A percentile compares a stretch with the other conserved stretches of the same genome.
Evolutionary conservation across 2,113 vertebrate species (phyloP).

Genomic region (Bambusicola thoracicus): DNA sequence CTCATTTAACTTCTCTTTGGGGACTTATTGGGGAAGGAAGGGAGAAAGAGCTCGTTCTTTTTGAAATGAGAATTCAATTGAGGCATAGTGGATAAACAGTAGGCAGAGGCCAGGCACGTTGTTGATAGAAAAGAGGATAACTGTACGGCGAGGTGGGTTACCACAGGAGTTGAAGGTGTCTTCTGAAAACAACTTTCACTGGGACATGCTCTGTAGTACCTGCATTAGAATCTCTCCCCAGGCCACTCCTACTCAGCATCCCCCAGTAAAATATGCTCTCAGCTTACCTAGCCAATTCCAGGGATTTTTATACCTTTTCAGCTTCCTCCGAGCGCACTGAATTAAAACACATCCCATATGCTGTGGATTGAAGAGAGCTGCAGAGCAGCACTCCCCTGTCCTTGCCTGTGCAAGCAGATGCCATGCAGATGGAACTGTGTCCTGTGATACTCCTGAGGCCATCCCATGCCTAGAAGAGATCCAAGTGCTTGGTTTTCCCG

Average conservation of each 20-base stretch:
- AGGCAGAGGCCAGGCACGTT: not conserved
- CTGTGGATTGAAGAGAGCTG: not conserved
- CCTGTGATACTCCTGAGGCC: not conserved
- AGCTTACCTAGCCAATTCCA: not conserved
- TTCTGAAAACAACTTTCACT: conserved; percentile 1
- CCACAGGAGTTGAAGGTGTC: conserved; percentile 15
- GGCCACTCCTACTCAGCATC: not conserved
- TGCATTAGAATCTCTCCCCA: not conserved
- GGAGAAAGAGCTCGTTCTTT: not conserved
- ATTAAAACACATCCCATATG: not conserved
- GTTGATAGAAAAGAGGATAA: not conserved
- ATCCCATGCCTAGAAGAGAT: not conserved
- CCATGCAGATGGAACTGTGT: not conserved
- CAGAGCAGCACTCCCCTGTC: not conserved
- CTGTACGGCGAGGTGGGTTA: not conserved
- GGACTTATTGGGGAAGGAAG: not conserved
- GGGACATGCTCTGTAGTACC: not conserved
- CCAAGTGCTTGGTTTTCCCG: not conserved
- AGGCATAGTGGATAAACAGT: not conserved
- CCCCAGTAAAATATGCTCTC: not conserved
- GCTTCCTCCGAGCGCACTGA: not conserved
- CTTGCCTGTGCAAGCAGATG: not conserved
- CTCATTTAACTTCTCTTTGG: not conserved
- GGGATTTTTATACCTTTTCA: not conserved
- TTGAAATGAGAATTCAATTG: not conserved